Conservation (phyloP, 2,797 vertebrate species). For the Notamacropus eugenii region DNA sequence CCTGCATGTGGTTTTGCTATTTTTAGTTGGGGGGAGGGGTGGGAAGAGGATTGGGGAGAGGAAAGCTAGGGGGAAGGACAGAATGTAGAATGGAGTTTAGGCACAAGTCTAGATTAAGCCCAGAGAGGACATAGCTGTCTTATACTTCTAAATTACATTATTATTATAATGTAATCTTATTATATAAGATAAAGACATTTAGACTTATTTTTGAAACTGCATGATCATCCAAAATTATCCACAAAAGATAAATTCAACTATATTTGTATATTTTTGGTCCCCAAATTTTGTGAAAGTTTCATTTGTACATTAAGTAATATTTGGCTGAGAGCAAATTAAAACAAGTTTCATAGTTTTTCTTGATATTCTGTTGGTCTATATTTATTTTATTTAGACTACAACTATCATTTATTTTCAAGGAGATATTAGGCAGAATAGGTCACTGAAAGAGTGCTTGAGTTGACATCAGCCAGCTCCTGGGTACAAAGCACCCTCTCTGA, state of each 20-base stretch:
- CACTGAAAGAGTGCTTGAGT: background rate
- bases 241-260: constrained; percentile 33
- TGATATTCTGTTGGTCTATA: constrained; percentile 17
- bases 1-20: constrained; percentile 73
- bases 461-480: background rate
- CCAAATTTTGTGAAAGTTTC: constrained; percentile 49
- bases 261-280: constrained; percentile 41
- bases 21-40: constrained; percentile 73
- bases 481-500: background rate
- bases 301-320: constrained; percentile 42
- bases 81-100: constrained; percentile 50
- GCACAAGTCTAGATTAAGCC: constrained; percentile 44
- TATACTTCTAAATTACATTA: background rate
- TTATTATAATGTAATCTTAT: background rate
- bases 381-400: background rate
- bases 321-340: constrained; percentile 37
- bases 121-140: constrained; percentile 58
- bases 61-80: constrained; percentile 54
- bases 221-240: constrained; percentile 26
- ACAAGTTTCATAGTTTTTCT: constrained; percentile 43
- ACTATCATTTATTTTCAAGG: background rate
- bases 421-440: background rate
- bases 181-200: constrained; percentile 41
- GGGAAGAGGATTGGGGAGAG: constrained; percentile 52
- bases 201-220: background rate